phyloP scores from a whole-genome alignment of 2,113 vertebrate species.

The Mesembrinibis cayennensis region DNA sequence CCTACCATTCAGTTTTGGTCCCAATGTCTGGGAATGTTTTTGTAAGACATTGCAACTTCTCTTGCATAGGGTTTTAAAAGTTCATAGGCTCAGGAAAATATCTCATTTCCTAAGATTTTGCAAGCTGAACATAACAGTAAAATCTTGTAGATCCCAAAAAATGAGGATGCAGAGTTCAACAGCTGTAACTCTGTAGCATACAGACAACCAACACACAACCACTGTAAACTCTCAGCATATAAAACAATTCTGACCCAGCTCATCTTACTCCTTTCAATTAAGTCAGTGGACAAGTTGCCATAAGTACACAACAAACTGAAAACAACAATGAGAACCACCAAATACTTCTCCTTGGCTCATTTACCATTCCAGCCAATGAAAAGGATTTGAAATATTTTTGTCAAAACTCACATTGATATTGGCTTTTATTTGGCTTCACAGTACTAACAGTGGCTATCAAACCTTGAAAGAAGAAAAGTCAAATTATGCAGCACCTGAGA shows the following conservation, averaged over 20 bases:
- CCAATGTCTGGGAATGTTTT: neutral
- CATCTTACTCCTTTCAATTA: neutral
- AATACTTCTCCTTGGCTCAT: neutral
- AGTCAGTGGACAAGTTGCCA: neutral
- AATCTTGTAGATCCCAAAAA: neutral
- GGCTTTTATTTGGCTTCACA: neutral
- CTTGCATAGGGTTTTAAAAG: neutral
- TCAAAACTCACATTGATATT: neutral
- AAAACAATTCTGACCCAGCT: neutral
- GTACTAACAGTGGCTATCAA: neutral
- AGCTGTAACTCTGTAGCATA: neutral
- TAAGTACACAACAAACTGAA: neutral
- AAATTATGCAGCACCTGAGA: neutral
- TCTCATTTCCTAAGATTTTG: neutral
- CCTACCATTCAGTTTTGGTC: neutral
- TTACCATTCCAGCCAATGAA: neutral
- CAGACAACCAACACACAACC: neutral
- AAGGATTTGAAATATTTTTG: neutral
- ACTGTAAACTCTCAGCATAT: accelerated
- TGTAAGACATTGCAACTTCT: neutral
- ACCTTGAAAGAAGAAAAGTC: neutral
- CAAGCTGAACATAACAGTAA: neutral
- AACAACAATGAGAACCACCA: neutral
- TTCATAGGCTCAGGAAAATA: neutral
- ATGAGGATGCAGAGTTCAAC: neutral